Evolutionary conservation across 2,888 invertebrate species (phyloP).

Genomic region (Chrysolina oricalcia): DNA sequence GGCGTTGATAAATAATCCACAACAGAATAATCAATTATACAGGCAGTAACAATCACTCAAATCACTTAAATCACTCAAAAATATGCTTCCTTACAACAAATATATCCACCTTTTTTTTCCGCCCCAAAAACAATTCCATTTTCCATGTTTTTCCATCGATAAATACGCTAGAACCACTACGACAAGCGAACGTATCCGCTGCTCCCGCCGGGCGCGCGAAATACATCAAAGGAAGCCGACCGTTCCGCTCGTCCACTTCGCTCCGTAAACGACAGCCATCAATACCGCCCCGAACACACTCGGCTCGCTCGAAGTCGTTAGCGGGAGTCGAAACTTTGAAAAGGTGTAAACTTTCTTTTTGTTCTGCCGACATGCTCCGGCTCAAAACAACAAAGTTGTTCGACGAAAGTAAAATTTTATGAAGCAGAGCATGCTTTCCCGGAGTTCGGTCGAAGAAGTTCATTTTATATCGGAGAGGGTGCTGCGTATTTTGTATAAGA

Average conservation of each 20-base stretch:
- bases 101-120: no score
- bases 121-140: no score
- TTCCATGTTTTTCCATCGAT: not conserved
- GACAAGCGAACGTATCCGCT: not conserved
- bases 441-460: conserved; percentile 6
- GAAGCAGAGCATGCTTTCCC: conserved; percentile 19
- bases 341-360: conserved; percentile 30
- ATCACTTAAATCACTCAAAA: no score
- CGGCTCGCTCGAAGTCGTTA: conserved; percentile 19
- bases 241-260: not conserved
- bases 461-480: conserved; percentile 24
- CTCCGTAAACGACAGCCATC: conserved; percentile 9
- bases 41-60: no score
- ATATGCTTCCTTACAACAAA: no score
- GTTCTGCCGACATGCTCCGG: not conserved
- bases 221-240: conserved; percentile 4
- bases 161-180: not conserved
- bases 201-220: not conserved
- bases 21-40: no score
- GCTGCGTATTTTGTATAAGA: not conserved
- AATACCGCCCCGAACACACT: conserved; percentile 12
- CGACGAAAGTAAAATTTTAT: conserved; percentile 28
- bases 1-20: no score
- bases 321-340: conserved; percentile 9
- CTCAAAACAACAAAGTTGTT: conserved; percentile 24